Evolutionary conservation across 2,113 vertebrate genomes (phyloP), one percentile per base, ranked within the genome.

Genomic region (Colistium nudipinnis): DNA sequence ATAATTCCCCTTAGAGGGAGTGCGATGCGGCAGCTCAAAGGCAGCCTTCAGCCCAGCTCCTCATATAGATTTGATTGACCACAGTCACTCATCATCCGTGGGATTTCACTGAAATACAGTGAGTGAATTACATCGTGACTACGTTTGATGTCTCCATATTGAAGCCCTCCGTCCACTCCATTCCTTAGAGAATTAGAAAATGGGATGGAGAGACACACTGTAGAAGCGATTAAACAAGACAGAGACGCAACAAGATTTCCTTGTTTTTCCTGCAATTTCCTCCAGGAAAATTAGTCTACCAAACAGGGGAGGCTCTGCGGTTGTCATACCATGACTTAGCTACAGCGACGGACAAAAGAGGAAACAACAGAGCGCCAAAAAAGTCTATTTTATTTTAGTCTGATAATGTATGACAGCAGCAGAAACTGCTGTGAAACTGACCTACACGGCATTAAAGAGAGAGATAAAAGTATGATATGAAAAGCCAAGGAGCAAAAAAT

Each of bases 1-100:
- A 62, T 86, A 79, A 74, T 90, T 87, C 85, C 76, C 72, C 65
- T 87, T 76, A 66, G 70, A 83, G 36, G 33, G 43, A 67, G 76
- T 49, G 69, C 62, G 83, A 87, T 76, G 78, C 47, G 7, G 74
- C 57, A 22, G 63, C 82, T 85, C 78, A 81, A 81, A 88, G 76
- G 38, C 70, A 80, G 69, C 80, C 79, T 77, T 83, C 80, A 69
- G n/a, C 69, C 74, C 69, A 22, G 45, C 70, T 73, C 74, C 70
- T 71, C 72, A 52, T 70, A 77, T 86, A 84, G 86, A 78, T 89
- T 80, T 88, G 88, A 88, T 89, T 91, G 88, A 86, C 90, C 85
- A 85, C 79, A 85, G 78, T 81, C 52, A 68, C 74, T 85, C 25
- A 63, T 84, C 75, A n/a, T n/a, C n/a, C n/a, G 67, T 78, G 74